phyloP scores from a whole-genome alignment of 1,140 invertebrate species.

The Ridgeia piscesae region DNA sequence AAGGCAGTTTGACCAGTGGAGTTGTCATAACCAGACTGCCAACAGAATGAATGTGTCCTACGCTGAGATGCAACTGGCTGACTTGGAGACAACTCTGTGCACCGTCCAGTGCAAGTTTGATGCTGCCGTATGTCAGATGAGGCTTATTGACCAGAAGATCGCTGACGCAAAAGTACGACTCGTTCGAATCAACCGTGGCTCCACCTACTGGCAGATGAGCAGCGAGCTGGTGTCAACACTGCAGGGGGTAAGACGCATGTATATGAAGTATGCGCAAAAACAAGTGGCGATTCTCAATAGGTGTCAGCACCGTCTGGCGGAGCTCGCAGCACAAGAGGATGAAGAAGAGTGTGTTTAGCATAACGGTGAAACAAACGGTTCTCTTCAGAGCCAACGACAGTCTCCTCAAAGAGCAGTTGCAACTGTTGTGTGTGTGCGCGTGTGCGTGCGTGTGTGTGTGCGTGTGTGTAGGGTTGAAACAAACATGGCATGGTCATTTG shows the following conservation, averaged over 20 bases:
- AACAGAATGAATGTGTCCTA: background rate
- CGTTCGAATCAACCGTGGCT: background rate
- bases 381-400: background rate
- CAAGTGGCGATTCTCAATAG: background rate
- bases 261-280: background rate
- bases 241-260: background rate
- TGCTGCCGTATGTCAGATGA: background rate
- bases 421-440: background rate
- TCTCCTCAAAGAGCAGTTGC: background rate
- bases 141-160: background rate
- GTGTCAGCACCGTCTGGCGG: background rate
- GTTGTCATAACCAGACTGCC: background rate
- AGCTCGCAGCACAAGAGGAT: background rate
- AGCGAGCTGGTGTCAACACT: background rate
- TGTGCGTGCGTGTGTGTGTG: background rate
- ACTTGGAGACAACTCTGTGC: background rate
- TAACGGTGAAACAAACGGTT: background rate
- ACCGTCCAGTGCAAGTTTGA: background rate
- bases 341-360: background rate
- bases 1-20: background rate
- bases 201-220: background rate
- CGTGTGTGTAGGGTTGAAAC: background rate
- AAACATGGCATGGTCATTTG: no score
- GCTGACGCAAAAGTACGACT: background rate
- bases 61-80: background rate